Evolutionary conservation across 1,140 invertebrate genomes (phyloP).

Genomic region (Drosophila chauvacae): DNA sequence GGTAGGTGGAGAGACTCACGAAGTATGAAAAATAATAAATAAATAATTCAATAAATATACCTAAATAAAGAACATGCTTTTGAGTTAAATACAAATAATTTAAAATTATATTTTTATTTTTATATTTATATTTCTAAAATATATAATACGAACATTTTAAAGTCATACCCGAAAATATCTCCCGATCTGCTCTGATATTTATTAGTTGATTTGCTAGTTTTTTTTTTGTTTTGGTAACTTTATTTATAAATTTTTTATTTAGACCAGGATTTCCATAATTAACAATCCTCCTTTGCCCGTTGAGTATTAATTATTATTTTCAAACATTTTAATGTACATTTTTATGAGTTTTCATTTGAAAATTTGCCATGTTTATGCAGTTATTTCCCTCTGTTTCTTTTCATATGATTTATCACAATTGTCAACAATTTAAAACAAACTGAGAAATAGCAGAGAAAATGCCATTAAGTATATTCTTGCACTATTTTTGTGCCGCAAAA

Average conservation of each 20-base stretch:
- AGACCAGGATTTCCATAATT: slow-evolving; percentile 16
- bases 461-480: slow-evolving; percentile 10
- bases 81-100: neutral
- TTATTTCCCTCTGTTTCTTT: neutral
- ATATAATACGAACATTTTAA: neutral
- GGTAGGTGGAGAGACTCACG: too few relatives aligned
- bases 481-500: slow-evolving; percentile 17
- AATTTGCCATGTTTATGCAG: slow-evolving; percentile 28
- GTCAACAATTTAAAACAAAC: slow-evolving; percentile 23
- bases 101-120: neutral
- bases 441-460: neutral
- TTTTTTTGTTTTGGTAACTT: neutral
- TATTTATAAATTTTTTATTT: neutral
- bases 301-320: slow-evolving; percentile 14
- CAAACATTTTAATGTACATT: slow-evolving; percentile 3
- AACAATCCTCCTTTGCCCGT: neutral
- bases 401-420: slow-evolving; percentile 19
- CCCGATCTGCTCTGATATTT: neutral
- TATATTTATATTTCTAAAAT: too few relatives aligned
- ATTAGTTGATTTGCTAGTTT: neutral
- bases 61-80: neutral
- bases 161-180: slow-evolving; percentile 5
- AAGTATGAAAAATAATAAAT: neutral
- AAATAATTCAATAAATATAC: neutral
- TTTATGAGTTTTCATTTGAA: slow-evolving; percentile 9